These are phyloP conservation scores for Garra rufa DNA, from an alignment of 2,113 vertebrate genomes.

Conservation along the genomic window DNA sequence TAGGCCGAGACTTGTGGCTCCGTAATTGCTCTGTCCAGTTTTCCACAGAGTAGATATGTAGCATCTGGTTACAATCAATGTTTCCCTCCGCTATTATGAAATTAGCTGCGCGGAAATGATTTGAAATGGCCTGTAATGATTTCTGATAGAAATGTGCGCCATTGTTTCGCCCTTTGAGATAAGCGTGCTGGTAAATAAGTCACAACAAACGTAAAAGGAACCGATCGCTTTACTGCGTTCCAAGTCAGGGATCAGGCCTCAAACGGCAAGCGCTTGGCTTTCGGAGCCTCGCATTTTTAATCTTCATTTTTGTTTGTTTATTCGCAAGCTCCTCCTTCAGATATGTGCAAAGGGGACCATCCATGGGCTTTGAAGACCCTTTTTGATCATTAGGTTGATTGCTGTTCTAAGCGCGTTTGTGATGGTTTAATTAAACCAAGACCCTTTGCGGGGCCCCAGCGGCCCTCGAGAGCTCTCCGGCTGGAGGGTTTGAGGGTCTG, in stretches of 20 bases:
- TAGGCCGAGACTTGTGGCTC: conserved; percentile 35
- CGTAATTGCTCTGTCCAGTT: conserved; percentile 56
- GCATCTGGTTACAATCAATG: conserved; percentile 72
- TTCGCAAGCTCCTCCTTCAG: conserved; percentile 48
- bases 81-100: conserved; percentile 67
- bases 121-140: conserved; percentile 70
- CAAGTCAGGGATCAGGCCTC: conserved; percentile 52
- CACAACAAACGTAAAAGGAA: conserved; percentile 59
- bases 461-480: conserved; percentile 43
- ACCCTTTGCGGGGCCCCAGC: conserved; percentile 45
- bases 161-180: conserved; percentile 66
- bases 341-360: conserved; percentile 56
- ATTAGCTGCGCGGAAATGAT: conserved; percentile 69
- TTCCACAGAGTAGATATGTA: conserved; percentile 61
- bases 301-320: conserved; percentile 55
- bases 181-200: conserved; percentile 64
- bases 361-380: conserved; percentile 60
- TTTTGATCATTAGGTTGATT: conserved; percentile 65
- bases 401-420: conserved; percentile 61
- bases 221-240: conserved; percentile 20
- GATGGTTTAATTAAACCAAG: conserved; percentile 65
- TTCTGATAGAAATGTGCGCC: conserved; percentile 68
- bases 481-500: conserved; percentile 53
- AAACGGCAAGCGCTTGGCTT: conserved; percentile 56
- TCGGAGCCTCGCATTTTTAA: conserved; percentile 40